phyloP scores from a whole-genome alignment of 2,113 vertebrate species.

The Engraulis encrasicolus region DNA sequence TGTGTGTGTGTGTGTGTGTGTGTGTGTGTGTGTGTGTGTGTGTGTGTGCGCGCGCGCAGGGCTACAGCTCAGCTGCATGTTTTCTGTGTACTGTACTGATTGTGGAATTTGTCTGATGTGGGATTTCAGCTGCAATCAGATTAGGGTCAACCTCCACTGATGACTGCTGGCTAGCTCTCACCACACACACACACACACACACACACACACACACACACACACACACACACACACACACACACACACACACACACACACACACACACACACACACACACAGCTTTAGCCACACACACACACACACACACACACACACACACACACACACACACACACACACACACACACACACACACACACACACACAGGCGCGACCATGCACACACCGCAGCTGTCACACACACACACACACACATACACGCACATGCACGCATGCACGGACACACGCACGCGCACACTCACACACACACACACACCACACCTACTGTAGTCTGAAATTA shows the following conservation, averaged over 20 bases:
- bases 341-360: not conserved
- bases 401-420: conserved; percentile 22
- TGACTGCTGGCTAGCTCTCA: too few species aligned
- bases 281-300: not conserved
- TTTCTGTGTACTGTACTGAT: too few species aligned
- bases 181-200: conserved; percentile 16
- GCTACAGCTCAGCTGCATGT: too few species aligned
- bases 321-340: not conserved
- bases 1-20: too few species aligned
- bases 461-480: not conserved
- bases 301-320: not conserved
- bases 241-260: not conserved
- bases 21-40: too few species aligned
- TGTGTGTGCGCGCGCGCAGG: too few species aligned
- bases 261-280: not conserved
- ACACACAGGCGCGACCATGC: not conserved
- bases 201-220: not conserved
- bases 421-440: not conserved
- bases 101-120: too few species aligned
- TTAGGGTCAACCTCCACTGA: too few species aligned
- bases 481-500: too few species aligned
- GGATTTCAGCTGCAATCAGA: conserved; percentile 25
- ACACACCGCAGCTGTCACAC: not conserved
- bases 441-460: not conserved
- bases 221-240: not conserved